These are phyloP conservation scores for Porphyrio hochstetteri DNA, from an alignment of 2,113 vertebrate genomes.

Conservation along the genomic window DNA sequence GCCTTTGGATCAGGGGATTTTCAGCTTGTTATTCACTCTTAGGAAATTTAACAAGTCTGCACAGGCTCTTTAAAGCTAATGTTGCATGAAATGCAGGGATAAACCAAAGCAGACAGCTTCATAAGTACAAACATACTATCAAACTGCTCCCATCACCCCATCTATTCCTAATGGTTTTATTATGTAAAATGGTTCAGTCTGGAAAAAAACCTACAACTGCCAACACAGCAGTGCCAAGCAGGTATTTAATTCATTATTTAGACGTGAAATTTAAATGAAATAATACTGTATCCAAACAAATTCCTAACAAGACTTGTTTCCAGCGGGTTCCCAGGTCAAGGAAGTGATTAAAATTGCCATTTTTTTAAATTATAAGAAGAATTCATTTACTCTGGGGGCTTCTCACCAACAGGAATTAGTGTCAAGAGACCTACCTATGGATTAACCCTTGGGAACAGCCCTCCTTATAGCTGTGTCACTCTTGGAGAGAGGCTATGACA, in stretches of 20 bases:
- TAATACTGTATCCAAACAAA: background rate
- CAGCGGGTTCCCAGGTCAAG: background rate
- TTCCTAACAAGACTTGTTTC: background rate
- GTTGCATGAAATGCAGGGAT: slow-evolving; percentile 40
- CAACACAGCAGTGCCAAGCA: background rate
- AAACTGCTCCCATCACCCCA: background rate
- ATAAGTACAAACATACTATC: background rate
- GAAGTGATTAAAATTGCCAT: background rate
- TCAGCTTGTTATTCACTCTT: slow-evolving; percentile 22
- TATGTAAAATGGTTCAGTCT: background rate
- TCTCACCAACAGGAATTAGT: background rate
- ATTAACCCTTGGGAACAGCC: background rate
- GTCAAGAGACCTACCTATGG: background rate
- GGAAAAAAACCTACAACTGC: background rate
- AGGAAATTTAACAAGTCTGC: slow-evolving; percentile 10
- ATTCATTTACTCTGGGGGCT: background rate
- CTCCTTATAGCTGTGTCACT: background rate
- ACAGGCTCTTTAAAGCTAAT: slow-evolving; percentile 37
- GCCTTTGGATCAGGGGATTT: background rate
- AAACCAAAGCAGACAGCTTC: slow-evolving; percentile 27
- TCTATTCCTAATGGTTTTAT: background rate
- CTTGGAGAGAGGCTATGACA: background rate
- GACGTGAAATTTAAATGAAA: background rate
- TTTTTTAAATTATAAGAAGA: background rate
- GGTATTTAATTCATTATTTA: background rate